Evolutionary conservation across 2,113 vertebrate genomes (phyloP).

Genomic region (Myrmecobius fasciatus): DNA sequence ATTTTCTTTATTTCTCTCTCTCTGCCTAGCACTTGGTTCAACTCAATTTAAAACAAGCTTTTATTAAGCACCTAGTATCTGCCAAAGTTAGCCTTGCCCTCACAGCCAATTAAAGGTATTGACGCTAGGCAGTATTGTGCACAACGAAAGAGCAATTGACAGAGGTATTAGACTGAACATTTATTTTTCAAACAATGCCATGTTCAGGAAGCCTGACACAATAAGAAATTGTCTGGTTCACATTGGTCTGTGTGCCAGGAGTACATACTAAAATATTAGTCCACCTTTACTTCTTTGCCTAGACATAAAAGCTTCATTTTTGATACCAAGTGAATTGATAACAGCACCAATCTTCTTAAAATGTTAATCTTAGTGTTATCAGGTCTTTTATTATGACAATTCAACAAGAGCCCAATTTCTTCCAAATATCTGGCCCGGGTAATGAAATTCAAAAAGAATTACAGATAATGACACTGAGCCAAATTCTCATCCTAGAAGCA

Average conservation of each 20-base stretch:
- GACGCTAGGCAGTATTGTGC: neutral
- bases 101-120: neutral
- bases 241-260: too few relatives aligned
- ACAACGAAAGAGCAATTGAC: neutral
- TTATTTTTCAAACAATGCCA: neutral
- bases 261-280: neutral
- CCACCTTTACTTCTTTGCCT: neutral
- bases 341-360: neutral
- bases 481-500: constrained; percentile 43
- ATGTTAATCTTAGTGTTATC: constrained; percentile 20
- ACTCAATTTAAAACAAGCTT: neutral
- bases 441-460: constrained; percentile 48
- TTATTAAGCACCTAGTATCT: neutral
- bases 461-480: constrained; percentile 21
- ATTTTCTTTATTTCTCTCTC: neutral
- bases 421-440: neutral
- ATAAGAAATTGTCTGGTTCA: neutral
- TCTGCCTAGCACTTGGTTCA: neutral
- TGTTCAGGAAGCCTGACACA: neutral
- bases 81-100: neutral
- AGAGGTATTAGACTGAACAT: neutral
- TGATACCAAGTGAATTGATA: neutral
- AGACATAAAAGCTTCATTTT: constrained; percentile 4
- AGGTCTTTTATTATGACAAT: constrained; percentile 36
- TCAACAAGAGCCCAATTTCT: constrained; percentile 31